Evolutionary conservation across 2,113 vertebrate species (phyloP).

Genomic region (Austrofundulus limnaeus): DNA sequence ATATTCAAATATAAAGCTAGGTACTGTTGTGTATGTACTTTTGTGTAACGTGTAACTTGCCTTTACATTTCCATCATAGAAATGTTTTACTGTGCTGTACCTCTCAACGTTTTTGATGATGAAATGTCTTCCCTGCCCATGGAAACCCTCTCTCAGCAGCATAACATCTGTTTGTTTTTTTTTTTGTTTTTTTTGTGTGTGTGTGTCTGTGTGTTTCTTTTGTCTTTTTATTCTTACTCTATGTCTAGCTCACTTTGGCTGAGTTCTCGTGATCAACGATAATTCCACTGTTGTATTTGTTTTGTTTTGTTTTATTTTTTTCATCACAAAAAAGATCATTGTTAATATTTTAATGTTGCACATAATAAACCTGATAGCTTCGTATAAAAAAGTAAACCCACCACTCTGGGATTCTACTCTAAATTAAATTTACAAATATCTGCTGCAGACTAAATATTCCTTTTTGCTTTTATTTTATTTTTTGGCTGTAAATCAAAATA

Average conservation of each 20-base stretch:
- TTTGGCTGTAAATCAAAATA: no score
- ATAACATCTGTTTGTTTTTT: background rate
- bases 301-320: background rate
- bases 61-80: background rate
- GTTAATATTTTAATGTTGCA: background rate
- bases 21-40: background rate
- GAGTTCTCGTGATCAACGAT: background rate
- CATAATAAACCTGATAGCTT: background rate
- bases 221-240: background rate
- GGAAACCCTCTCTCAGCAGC: background rate
- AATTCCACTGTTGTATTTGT: background rate
- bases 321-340: background rate
- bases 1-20: background rate
- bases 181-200: background rate
- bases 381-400: background rate
- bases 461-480: background rate
- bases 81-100: background rate
- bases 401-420: background rate
- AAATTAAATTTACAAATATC: background rate
- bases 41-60: background rate
- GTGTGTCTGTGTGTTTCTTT: no score
- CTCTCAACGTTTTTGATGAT: conserved; percentile 9
- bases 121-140: background rate
- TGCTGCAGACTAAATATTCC: no score
- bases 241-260: background rate